Base-by-base conservation (phyloP, 2,888 invertebrate genomes). In the Dryadula phaetusa region DNA sequence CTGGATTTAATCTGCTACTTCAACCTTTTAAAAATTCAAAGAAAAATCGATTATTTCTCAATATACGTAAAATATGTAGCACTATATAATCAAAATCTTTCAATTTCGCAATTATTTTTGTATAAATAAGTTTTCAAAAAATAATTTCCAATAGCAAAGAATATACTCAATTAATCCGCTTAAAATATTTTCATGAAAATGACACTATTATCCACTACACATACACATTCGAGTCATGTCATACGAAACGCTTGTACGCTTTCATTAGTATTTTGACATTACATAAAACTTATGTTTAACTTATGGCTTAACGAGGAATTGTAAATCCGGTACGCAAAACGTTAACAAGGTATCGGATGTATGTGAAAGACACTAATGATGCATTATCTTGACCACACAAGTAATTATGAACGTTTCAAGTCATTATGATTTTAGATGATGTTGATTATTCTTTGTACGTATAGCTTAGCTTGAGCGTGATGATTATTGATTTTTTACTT, bases 321-420 rank as follows among this genome's bases (percentile, higher is more conserved):
- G 69, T 73, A 71, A 72, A 71, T 69, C 62, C 67, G 61, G 67
- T 74, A 69, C 70, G 70, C 62, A 62, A 70, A 71, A 69, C 70
- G 64, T 66, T 72, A 74, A 74, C 72, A 66, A 71, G 70, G 70
- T 70, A 69, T 72, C 72, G 67, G 69, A 66, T 60, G 65, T 68
- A 42, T 69, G 62, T 66, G 70, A 75, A 73, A 67, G 62, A 44
- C 71, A 53, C 69, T 75, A 75, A 75, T 72, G 75, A 75, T 64
- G 71, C 71, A 74, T 75, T 75, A 73, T 74, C 70, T 73, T 64
- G 68, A 69, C 72, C 70, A 68, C 73, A 72, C 72, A 69, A 64
- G 62, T 71, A 67, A 71, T 74, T 66, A 71, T 64, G 64, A 71
- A 64, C 37, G 42, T 63, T 67, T 66, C 37, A 66, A 71, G 66